A percentile compares a stretch with the other conserved stretches of the same genome.
phyloP scores from a whole-genome alignment of 1,140 invertebrate species.

The Scaptomyza pallida region DNA sequence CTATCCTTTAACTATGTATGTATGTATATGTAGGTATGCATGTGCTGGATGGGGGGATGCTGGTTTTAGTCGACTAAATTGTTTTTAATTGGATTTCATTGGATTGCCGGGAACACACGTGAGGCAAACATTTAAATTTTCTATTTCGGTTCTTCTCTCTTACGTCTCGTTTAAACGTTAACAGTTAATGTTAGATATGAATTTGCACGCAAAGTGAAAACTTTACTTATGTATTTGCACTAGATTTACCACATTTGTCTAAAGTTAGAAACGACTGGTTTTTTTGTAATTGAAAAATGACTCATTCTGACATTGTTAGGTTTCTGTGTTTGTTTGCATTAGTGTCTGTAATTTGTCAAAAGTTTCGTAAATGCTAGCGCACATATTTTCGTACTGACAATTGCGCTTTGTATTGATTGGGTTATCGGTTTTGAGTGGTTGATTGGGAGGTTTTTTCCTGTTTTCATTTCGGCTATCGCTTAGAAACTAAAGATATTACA shows the following conservation, averaged over 20 bases:
- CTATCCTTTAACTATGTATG: constrained; percentile 22
- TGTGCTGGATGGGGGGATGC: background rate
- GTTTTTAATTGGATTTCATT: constrained; percentile 67
- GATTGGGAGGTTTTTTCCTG: constrained; percentile 24
- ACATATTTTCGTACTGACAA: constrained; percentile 16
- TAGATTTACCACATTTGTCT: constrained; percentile 45
- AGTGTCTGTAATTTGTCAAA: constrained; percentile 13
- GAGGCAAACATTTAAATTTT: constrained; percentile 36
- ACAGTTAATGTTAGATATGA: constrained; percentile 38
- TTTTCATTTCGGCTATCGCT: constrained; percentile 41
- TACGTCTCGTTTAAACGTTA: constrained; percentile 27
- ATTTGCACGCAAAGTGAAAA: constrained; percentile 8
- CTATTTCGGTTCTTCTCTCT: constrained; percentile 15
- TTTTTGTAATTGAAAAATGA: constrained; percentile 11
- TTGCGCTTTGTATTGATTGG: constrained; percentile 42
- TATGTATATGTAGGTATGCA: background rate
- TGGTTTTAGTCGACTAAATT: constrained; percentile 56
- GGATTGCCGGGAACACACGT: constrained; percentile 17
- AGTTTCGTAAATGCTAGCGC: constrained; percentile 47
- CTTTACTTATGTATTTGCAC: constrained; percentile 37
- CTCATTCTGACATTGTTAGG: background rate
- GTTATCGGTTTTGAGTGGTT: constrained; percentile 20
- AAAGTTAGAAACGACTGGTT: constrained; percentile 19
- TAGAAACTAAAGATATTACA: constrained; percentile 79
- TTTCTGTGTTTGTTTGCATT: constrained; percentile 22